A percentile compares a stretch with the other conserved stretches of the same genome.
Evolutionary conservation across 2,797 vertebrate species (phyloP).

Genomic region (Acipenser ruthenus): DNA sequence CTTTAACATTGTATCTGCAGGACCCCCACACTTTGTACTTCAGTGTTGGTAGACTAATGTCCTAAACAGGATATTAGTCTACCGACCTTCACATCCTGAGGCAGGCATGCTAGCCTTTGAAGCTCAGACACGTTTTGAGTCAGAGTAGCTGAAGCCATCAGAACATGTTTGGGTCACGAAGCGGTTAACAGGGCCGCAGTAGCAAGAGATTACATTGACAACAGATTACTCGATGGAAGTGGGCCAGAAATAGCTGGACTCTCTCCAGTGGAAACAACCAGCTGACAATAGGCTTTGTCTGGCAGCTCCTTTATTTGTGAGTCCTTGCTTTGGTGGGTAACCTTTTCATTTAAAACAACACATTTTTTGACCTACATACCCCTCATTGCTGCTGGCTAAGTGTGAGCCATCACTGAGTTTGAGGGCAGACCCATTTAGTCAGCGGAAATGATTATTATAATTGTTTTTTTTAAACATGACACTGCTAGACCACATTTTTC

Average conservation of each 20-base stretch:
- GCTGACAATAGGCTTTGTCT: slow-evolving; percentile 29
- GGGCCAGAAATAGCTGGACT: slow-evolving; percentile 42
- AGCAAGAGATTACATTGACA: slow-evolving; percentile 36
- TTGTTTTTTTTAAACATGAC: too few species aligned
- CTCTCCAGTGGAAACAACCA: slow-evolving; percentile 45
- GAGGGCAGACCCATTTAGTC: slow-evolving; percentile 17
- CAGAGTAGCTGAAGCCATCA: too few species aligned
- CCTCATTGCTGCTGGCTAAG: slow-evolving; percentile 27
- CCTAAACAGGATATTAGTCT: too few species aligned
- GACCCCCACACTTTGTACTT: too few species aligned
- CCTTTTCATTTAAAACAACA: slow-evolving; percentile 29
- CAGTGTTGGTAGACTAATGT: too few species aligned
- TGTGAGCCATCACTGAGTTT: slow-evolving; percentile 25
- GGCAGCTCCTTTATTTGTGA: slow-evolving; percentile 35
- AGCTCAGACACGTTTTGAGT: too few species aligned
- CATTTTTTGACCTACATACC: slow-evolving; percentile 20
- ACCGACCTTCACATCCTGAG: too few species aligned
- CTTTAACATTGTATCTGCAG: too few species aligned
- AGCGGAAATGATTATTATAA: neutral
- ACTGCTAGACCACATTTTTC: neutral
- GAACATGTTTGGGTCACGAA: neutral
- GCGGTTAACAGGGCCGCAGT: slow-evolving; percentile 18
- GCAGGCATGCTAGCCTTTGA: too few species aligned
- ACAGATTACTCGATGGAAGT: slow-evolving; percentile 38
- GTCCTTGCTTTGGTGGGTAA: slow-evolving; percentile 22